These are phyloP conservation scores for Phalera bucephala DNA, from an alignment of 2,888 invertebrate species.

Conservation along the genomic window DNA sequence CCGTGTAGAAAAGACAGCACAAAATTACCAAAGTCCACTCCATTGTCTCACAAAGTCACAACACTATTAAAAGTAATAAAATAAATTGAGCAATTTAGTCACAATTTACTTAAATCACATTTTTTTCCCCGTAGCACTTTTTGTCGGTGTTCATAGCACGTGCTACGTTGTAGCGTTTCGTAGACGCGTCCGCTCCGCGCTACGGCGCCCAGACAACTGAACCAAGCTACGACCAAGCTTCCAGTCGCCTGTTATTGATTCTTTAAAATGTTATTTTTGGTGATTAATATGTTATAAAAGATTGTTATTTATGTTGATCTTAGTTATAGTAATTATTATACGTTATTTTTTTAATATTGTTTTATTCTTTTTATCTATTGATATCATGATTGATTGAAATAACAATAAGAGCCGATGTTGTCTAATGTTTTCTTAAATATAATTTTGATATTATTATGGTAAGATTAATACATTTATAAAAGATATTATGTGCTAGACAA, in stretches of 20 bases:
- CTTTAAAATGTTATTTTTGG: conserved; percentile 81
- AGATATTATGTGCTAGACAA: no score
- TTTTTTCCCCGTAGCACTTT: conserved; percentile 44
- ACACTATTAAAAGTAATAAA: conserved; percentile 34
- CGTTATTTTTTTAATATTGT: background rate
- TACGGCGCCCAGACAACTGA: conserved; percentile 71
- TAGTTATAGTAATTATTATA: background rate
- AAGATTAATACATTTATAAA: no score
- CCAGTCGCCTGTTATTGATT: conserved; percentile 72
- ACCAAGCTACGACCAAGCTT: conserved; percentile 53
- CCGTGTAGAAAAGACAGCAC: conserved; percentile 44
- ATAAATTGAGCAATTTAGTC: conserved; percentile 38
- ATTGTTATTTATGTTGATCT: conserved; percentile 9
- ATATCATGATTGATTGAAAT: no score
- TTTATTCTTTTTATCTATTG: no score
- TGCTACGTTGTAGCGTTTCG: conserved; percentile 38
- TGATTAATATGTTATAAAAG: conserved; percentile 59
- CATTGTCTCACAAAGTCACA: conserved; percentile 53
- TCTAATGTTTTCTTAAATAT: no score
- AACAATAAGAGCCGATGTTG: no score
- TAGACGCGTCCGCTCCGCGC: conserved; percentile 54
- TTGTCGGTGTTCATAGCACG: conserved; percentile 39
- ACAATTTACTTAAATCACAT: conserved; percentile 53
- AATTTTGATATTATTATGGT: no score
- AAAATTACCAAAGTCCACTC: conserved; percentile 56